Evolutionary conservation across 2,797 vertebrate genomes (phyloP).

Genomic region (Tokudaia tokunoshimensis): DNA sequence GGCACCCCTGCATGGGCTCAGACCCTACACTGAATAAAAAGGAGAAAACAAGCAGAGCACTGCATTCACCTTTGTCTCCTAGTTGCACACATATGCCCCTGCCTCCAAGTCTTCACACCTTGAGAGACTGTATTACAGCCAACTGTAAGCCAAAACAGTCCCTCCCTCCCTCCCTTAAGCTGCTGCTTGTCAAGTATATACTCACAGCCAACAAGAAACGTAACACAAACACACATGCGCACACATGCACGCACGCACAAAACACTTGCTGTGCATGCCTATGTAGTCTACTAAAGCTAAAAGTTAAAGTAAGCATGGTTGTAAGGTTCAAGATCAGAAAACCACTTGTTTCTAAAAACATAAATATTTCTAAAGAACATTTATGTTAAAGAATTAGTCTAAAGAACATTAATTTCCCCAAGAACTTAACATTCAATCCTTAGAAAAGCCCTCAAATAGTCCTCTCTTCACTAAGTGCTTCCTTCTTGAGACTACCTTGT

Average conservation of each 20-base stretch:
- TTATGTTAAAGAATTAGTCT: no score
- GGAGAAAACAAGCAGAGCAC: not conserved
- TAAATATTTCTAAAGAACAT: not conserved
- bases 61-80: not conserved
- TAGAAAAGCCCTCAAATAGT: not conserved
- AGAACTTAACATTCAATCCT: not conserved
- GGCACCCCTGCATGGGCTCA: not conserved
- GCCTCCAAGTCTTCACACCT: not conserved
- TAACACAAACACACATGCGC: not conserved
- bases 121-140: no score
- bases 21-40: not conserved
- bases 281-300: not conserved
- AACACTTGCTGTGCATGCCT: not conserved
- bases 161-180: not conserved
- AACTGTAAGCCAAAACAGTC: not conserved
- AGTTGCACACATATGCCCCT: not conserved
- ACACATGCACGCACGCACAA: not conserved
- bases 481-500: conserved; percentile 34
- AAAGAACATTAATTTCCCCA: not conserved
- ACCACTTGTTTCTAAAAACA: not conserved
- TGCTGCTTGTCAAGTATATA: not conserved
- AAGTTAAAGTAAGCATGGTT: not conserved
- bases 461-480: conserved; percentile 10
- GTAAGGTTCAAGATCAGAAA: not conserved
- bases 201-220: not conserved